These are phyloP conservation scores for Meriones psammophilus DNA, from an alignment of 2,797 vertebrate genomes.

Conservation along the genomic window DNA sequence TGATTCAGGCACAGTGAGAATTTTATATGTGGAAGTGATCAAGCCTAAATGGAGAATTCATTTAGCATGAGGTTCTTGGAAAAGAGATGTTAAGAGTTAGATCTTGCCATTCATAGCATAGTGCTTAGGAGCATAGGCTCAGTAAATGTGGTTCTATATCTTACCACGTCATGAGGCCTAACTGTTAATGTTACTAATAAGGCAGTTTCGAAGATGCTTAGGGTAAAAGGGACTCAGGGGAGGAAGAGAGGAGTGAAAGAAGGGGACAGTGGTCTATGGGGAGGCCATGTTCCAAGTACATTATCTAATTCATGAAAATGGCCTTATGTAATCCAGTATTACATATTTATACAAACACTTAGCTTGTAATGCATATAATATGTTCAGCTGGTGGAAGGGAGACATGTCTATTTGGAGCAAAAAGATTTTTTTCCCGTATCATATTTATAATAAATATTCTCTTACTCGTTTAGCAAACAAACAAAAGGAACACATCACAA, in stretches of 20 bases:
- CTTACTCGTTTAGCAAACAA: not conserved
- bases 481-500: not conserved
- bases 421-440: not conserved
- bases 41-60: not conserved
- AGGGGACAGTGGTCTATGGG: not conserved
- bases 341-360: conserved; percentile 2
- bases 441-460: conserved; percentile 46
- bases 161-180: conserved; percentile 21
- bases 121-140: not conserved
- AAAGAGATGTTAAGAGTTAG: not conserved
- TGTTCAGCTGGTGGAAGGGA: conserved; percentile 13
- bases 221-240: not conserved
- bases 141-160: not conserved
- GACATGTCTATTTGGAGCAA: conserved; percentile 8
- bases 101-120: not conserved
- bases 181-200: conserved; percentile 45
- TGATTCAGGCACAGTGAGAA: not conserved
- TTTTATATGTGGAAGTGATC: conserved; percentile 28
- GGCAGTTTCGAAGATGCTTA: not conserved
- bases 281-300: not conserved
- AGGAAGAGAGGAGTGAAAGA: not conserved
- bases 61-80: not conserved
- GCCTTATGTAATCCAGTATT: not conserved
- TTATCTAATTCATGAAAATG: not conserved
- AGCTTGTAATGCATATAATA: not conserved